Conservation (phyloP, 2,113 vertebrate species). For the Opisthocomus hoazin region DNA sequence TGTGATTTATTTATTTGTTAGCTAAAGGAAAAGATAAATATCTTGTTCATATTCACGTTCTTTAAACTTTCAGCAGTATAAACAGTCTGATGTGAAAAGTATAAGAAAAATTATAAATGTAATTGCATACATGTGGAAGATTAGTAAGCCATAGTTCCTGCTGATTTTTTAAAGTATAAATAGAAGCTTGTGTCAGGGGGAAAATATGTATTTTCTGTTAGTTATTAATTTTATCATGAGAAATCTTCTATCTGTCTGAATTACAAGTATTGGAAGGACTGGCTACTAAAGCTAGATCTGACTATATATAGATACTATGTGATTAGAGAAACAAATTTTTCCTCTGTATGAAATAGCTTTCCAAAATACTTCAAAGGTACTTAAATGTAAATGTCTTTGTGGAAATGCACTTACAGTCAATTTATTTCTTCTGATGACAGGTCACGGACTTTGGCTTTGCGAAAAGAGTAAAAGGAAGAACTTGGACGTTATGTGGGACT, state of each 20-base stretch:
- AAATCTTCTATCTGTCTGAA: neutral
- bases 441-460: slow-evolving; percentile 99
- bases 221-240: neutral
- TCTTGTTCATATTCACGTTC: neutral
- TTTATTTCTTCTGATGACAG: slow-evolving; percentile 62
- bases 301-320: neutral
- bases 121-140: neutral
- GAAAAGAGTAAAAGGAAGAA: slow-evolving; percentile 99
- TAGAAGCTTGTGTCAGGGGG: neutral
- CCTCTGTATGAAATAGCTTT: neutral
- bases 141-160: neutral
- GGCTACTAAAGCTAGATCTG: neutral
- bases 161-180: neutral
- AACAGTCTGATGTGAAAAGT: neutral
- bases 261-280: neutral
- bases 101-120: neutral
- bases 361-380: neutral
- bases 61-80: neutral
- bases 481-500: slow-evolving; percentile 98
- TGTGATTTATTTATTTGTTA: neutral
- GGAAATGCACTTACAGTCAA: neutral
- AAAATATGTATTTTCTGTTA: neutral
- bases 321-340: neutral
- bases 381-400: neutral
- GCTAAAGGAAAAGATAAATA: neutral